Evolutionary conservation across 2,888 invertebrate genomes (phyloP), one percentile per base, ranked within the genome.

Genomic region (Cyclophora punctaria): DNA sequence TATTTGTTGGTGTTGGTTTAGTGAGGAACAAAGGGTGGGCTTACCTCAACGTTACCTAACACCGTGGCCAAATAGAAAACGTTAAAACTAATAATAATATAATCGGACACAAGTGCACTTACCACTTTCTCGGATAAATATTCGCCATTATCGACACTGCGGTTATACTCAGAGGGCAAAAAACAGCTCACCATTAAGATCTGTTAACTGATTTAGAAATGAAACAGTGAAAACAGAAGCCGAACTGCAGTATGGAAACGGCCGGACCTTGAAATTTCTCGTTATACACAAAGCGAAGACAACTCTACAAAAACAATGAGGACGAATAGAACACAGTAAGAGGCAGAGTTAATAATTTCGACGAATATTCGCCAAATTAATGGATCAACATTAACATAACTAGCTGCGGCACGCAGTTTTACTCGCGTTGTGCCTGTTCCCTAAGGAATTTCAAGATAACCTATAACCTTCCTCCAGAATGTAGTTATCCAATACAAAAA

Each of bases 191-290:
- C 37, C 37, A 55, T 55, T 58, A 49, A 52, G 55, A 57, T 53
- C 53, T 56, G 52, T 59, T 53, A 53, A 54, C 55, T 54, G 50
- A 59, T 56, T 53, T 51, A 51, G 51, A 58, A 57, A 57, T 56
- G 52, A 59, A 66, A 63, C 59, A 66, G 66, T 61, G 66, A 64
- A 67, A 73, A 67, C 62, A 67, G 69, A 74, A 69, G 70, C 68
- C 63, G 57, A 48, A 48, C 52, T 48, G 51, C 55, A 56, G 58
- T 64, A 66, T 63, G 60, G 58, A 63, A 64, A 64, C 63, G 56
- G 59, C 43, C 59, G 57, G 58, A 62, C 63, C 63, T 65, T 66
- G 58, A 64, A 69, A 72, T 69, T 69, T 66, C 70, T 69, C 64
- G 67, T 70, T 66, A 66, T 57, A 50, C 64, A 73, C 67, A 69